Percentiles rank a stretch among this genome's conserved stretches.
Evolutionary conservation across 2,888 invertebrate genomes (phyloP).

Genomic region (Eupithecia tripunctaria): DNA sequence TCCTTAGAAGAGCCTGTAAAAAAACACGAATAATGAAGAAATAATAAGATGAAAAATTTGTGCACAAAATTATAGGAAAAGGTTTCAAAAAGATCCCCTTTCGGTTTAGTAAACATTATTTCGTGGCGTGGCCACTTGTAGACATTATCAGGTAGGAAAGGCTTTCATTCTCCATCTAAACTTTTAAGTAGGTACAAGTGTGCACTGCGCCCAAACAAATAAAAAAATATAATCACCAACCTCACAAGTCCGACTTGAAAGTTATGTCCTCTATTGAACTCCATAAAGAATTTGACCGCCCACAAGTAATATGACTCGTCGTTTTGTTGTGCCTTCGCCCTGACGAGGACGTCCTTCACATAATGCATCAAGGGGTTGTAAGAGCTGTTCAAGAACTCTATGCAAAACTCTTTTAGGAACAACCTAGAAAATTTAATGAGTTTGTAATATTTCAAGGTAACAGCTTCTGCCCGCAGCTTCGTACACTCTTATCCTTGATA

Average conservation of each 20-base stretch:
- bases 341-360: constrained; percentile 90
- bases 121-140: not conserved
- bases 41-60: not conserved
- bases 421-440: constrained; percentile 86
- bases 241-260: constrained; percentile 95
- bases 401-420: constrained; percentile 96
- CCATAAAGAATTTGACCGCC: constrained; percentile 98
- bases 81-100: not conserved
- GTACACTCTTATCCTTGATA: not conserved
- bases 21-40: not conserved
- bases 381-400: constrained; percentile 95
- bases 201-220: not conserved
- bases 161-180: not conserved
- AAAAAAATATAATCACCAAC: constrained; percentile 72
- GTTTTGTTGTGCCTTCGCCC: constrained; percentile 89
- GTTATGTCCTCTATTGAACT: constrained; percentile 95
- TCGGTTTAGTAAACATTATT: not conserved
- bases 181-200: not conserved
- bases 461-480: not conserved
- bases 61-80: not conserved
- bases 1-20: not conserved
- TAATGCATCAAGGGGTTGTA: constrained; percentile 97
- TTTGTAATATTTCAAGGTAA: no score
- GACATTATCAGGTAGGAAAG: not conserved
- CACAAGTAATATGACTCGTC: constrained; percentile 98